Conservation (phyloP, 2,113 vertebrate genomes). For the Rhinolophus sinicus region DNA sequence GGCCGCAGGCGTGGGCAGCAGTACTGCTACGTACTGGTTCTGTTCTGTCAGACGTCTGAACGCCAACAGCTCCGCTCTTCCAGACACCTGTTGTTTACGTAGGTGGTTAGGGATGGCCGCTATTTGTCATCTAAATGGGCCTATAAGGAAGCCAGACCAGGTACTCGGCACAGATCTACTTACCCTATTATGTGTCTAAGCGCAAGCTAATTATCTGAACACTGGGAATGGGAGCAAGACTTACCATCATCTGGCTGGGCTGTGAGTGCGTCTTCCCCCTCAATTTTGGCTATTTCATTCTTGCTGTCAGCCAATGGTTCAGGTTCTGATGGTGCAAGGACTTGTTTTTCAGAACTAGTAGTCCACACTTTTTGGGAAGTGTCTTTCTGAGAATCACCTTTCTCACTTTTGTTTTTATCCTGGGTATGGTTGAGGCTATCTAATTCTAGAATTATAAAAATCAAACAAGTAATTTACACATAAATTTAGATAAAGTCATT, state of each 20-base stretch:
- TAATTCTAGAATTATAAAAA: slow-evolving; percentile 60
- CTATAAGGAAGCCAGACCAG: background rate
- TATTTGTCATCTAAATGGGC: slow-evolving; percentile 42
- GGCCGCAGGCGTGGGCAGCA: background rate
- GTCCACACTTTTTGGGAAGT: background rate
- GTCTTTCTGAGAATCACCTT: slow-evolving; percentile 32
- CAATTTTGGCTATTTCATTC: slow-evolving; percentile 11
- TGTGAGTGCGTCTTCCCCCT: background rate
- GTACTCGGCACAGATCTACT: background rate
- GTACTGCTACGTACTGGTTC: background rate
- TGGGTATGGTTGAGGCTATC: background rate
- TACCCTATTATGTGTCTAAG: background rate
- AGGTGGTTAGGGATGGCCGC: background rate
- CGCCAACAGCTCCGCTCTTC: background rate
- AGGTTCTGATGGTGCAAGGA: background rate
- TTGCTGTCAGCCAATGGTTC: background rate
- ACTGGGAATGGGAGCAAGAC: slow-evolving; percentile 17
- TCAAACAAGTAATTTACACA: slow-evolving; percentile 23
- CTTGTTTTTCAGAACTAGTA: slow-evolving; percentile 19
- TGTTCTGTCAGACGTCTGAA: background rate
- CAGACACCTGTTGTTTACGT: background rate
- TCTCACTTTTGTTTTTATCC: slow-evolving; percentile 10
- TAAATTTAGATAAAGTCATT: background rate
- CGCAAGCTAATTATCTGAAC: background rate
- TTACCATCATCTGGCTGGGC: slow-evolving; percentile 3